Evolutionary conservation across 2,888 invertebrate genomes (phyloP).

Genomic region (Poecilus cupreus): DNA sequence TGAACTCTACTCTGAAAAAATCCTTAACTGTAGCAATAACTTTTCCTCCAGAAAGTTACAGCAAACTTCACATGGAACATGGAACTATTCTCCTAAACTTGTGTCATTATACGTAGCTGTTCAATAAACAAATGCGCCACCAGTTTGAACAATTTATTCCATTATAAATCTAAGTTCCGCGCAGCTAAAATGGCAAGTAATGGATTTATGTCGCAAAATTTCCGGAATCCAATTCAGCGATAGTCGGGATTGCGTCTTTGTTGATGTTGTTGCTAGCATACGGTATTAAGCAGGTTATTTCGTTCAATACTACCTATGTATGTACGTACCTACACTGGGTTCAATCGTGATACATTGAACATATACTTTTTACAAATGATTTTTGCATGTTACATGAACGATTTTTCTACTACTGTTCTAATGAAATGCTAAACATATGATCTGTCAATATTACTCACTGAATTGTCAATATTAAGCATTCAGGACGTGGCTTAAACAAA

Average conservation of each 20-base stretch:
- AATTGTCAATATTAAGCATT: too few species aligned
- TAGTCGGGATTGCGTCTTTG: constrained; percentile 1
- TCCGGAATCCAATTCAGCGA: constrained; percentile 16
- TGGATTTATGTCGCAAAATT: constrained; percentile 37
- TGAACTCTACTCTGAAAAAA: not conserved
- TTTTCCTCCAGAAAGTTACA: not conserved
- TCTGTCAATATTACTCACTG: too few species aligned
- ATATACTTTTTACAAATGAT: too few species aligned
- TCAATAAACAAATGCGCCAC: constrained; percentile 50
- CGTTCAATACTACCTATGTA: not conserved
- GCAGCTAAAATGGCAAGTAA: constrained; percentile 32
- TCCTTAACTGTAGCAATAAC: not conserved
- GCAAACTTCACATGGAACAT: not conserved
- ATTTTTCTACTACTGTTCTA: too few species aligned
- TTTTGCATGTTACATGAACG: too few species aligned
- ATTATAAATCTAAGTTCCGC: constrained; percentile 52
- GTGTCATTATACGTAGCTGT: constrained; percentile 26
- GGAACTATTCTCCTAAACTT: constrained; percentile 38
- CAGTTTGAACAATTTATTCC: constrained; percentile 54
- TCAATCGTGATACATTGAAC: too few species aligned
- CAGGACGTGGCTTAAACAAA: too few species aligned
- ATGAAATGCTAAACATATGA: too few species aligned
- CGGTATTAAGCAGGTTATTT: not conserved
- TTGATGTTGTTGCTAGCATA: not conserved
- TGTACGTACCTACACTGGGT: too few species aligned